Conservation (phyloP, 2,888 invertebrate species). For the Entomobrya proxima region DNA sequence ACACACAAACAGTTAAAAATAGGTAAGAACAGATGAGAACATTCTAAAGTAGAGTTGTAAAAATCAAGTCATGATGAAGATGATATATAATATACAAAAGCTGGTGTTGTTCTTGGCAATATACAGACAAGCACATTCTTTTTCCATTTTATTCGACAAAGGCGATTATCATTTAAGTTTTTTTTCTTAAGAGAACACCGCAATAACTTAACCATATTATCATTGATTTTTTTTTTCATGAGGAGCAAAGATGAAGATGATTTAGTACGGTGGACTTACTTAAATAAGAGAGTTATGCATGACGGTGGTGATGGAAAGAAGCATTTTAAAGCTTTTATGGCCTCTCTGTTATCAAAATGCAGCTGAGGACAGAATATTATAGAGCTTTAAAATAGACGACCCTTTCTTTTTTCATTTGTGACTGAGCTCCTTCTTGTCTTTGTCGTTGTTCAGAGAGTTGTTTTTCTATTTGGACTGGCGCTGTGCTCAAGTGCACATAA, state of each 20-base stretch:
- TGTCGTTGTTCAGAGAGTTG: conserved; percentile 8
- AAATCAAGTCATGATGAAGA: not conserved
- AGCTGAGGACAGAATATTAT: conserved; percentile 14
- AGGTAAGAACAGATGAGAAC: not conserved
- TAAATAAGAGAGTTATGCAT: not conserved
- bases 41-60: not conserved
- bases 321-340: conserved; percentile 17
- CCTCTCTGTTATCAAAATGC: conserved; percentile 16
- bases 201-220: conserved; percentile 19
- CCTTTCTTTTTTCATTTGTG: conserved; percentile 3
- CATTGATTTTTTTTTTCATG: not conserved
- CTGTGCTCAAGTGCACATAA: conserved; percentile 14
- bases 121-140: not conserved
- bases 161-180: not conserved
- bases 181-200: conserved; percentile 17
- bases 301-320: conserved; percentile 14
- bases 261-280: not conserved
- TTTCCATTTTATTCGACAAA: not conserved
- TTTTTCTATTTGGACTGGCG: conserved; percentile 44
- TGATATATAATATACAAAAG: not conserved
- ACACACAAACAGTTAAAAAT: not conserved
- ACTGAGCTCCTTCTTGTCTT: conserved; percentile 14
- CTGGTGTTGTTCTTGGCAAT: not conserved
- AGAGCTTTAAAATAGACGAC: not conserved
- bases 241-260: conserved; percentile 7